Evolutionary conservation across 1,140 invertebrate species (phyloP).

Genomic region (Brachionus koreanus): DNA sequence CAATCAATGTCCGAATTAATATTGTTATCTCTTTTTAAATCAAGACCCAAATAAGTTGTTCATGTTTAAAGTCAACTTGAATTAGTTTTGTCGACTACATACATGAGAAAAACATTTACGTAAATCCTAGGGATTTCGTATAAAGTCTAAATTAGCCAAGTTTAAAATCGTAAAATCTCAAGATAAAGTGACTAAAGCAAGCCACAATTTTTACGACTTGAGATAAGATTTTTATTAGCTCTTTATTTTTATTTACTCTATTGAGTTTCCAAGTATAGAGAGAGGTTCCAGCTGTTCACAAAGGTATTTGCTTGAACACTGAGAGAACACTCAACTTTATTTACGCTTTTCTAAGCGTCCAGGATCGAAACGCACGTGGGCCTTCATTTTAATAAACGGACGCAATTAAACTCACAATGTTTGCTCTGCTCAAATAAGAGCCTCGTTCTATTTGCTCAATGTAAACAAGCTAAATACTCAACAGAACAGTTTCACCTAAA

Average conservation of each 20-base stretch:
- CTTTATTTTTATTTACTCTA: neutral
- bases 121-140: neutral
- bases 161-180: neutral
- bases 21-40: slow-evolving; percentile 1
- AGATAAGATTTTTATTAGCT: neutral
- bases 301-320: neutral
- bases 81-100: neutral
- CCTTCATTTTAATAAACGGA: slow-evolving; percentile 3
- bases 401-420: slow-evolving; percentile 2
- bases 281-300: neutral
- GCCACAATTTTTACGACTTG: neutral
- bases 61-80: neutral
- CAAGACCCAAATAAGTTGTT: neutral
- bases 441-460: slow-evolving; percentile 3
- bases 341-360: neutral
- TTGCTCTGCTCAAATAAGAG: neutral
- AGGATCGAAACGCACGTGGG: slow-evolving; percentile 22
- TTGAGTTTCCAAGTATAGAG: neutral
- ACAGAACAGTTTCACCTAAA: slow-evolving; percentile 24
- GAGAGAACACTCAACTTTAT: neutral
- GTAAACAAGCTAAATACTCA: slow-evolving; percentile 35
- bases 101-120: neutral
- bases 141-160: neutral
- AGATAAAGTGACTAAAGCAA: neutral
- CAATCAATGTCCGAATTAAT: neutral